These are phyloP conservation scores for Taenioides sp. DNA, from an alignment of 2,797 vertebrate species.

Conservation along the genomic window DNA sequence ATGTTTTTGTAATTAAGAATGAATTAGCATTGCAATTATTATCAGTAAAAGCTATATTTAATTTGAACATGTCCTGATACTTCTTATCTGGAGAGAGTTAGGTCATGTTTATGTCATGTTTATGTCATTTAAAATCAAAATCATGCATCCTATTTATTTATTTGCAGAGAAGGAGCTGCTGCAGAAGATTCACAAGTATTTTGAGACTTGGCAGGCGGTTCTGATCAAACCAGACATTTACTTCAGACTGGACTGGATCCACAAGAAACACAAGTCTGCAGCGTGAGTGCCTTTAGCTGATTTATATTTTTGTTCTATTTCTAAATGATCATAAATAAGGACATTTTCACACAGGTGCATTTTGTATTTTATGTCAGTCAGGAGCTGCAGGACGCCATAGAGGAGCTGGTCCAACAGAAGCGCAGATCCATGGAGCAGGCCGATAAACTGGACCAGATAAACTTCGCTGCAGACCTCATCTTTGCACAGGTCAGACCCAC, in stretches of 20 bases:
- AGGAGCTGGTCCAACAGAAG: constrained; percentile 85
- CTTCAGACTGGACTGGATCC: constrained; percentile 91
- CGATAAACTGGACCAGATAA: constrained; percentile 88
- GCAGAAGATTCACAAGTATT: constrained; percentile 90
- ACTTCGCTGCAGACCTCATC: constrained; percentile 92
- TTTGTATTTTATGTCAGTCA: constrained; percentile 69
- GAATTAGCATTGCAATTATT: too few relatives aligned
- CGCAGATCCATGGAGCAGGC: constrained; percentile 79
- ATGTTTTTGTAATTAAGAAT: too few relatives aligned
- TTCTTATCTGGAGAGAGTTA: too few relatives aligned
- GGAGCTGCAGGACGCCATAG: constrained; percentile 86
- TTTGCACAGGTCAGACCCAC: constrained; percentile 86
- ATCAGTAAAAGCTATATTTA: too few relatives aligned
- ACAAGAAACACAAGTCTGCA: constrained; percentile 82
- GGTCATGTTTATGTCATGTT: too few relatives aligned
- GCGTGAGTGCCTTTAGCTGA: constrained; percentile 78
- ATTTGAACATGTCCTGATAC: too few relatives aligned
- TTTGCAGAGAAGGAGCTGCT: constrained; percentile 85
- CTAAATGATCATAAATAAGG: too few relatives aligned
- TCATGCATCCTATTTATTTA: neutral
- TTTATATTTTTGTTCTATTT: neutral
- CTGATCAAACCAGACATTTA: constrained; percentile 93
- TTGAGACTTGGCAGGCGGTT: constrained; percentile 93
- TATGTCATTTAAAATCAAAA: too few relatives aligned
- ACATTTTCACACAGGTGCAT: too few relatives aligned